Conservation (phyloP, 92 coral and sea anemone genomes). For the Scolanthus callimorphus region DNA sequence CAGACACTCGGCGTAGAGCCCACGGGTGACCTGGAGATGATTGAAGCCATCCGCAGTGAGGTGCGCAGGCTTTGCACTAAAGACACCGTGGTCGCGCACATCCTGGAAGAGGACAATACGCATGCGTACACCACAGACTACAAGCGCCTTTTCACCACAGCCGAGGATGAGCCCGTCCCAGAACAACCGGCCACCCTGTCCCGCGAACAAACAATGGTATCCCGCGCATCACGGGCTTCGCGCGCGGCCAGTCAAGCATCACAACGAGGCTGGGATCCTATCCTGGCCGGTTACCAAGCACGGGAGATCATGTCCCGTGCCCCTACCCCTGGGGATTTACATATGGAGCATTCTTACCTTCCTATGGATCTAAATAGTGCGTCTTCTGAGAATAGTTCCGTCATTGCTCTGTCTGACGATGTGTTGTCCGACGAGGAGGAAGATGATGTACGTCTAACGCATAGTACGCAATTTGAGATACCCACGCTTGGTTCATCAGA, state of each 20-base stretch:
- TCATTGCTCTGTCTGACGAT: slow-evolving; percentile 33
- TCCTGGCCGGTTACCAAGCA: slow-evolving; percentile 92
- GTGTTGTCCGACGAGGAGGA: slow-evolving; percentile 27
- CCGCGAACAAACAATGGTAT: slow-evolving; percentile 33
- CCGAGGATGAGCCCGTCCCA: slow-evolving; percentile 27
- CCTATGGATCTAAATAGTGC: slow-evolving; percentile 95
- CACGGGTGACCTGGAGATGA: slow-evolving; percentile 90
- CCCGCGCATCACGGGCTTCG: slow-evolving; percentile 51
- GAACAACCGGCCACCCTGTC: slow-evolving; percentile 2
- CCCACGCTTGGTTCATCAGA: not conserved
- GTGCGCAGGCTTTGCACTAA: slow-evolving; percentile 76
- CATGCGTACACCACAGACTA: slow-evolving; percentile 62
- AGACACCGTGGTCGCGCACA: slow-evolving; percentile 78
- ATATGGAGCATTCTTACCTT: slow-evolving; percentile 79
- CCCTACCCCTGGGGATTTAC: slow-evolving; percentile 74
- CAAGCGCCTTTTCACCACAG: slow-evolving; percentile 72
- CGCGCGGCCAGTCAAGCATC: slow-evolving; percentile 67
- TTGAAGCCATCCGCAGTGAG: slow-evolving; percentile 84
- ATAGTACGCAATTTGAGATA: not conserved
- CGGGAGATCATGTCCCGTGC: slow-evolving; percentile 87
- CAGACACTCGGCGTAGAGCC: slow-evolving; percentile 80
- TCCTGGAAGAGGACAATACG: slow-evolving; percentile 70
- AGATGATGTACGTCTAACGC: not conserved
- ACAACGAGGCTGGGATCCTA: slow-evolving; percentile 97
- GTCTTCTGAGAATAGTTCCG: slow-evolving; percentile 82